Percentiles rank a stretch among this genome's conserved stretches.
Evolutionary conservation across 2,113 vertebrate species (phyloP).

Genomic region (Sitta europaea): DNA sequence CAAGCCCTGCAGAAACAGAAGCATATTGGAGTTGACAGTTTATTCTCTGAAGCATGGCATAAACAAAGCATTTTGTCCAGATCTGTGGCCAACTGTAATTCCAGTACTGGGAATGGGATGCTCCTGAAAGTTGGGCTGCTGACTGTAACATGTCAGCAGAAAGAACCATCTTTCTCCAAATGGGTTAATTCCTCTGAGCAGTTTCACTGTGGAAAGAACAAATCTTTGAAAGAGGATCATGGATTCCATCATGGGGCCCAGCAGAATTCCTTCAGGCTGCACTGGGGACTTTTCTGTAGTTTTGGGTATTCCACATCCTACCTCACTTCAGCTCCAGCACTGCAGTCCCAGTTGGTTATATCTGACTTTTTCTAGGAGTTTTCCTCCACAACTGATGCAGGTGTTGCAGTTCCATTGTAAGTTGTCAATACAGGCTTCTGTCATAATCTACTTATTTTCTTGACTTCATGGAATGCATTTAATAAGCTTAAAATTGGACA

Average conservation of each 20-base stretch:
- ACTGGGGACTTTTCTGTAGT: neutral
- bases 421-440: neutral
- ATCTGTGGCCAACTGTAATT: neutral
- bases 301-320: neutral
- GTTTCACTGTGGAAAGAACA: neutral
- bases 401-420: neutral
- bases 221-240: neutral
- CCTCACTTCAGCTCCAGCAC: neutral
- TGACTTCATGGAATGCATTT: neutral
- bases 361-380: neutral
- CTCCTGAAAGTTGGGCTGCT: neutral
- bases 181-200: neutral
- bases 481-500: neutral
- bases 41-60: neutral
- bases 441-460: neutral
- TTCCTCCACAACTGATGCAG: neutral
- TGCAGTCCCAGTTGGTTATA: neutral
- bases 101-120: neutral
- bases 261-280: neutral
- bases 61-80: neutral
- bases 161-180: accelerated
- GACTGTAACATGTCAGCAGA: accelerated
- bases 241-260: neutral
- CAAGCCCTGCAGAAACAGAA: neutral
- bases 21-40: neutral